Percentiles rank a stretch among this genome's conserved stretches.
These are phyloP conservation scores for Trichogramma evanescens DNA, from an alignment of 2,888 invertebrate species.

Conservation along the genomic window DNA sequence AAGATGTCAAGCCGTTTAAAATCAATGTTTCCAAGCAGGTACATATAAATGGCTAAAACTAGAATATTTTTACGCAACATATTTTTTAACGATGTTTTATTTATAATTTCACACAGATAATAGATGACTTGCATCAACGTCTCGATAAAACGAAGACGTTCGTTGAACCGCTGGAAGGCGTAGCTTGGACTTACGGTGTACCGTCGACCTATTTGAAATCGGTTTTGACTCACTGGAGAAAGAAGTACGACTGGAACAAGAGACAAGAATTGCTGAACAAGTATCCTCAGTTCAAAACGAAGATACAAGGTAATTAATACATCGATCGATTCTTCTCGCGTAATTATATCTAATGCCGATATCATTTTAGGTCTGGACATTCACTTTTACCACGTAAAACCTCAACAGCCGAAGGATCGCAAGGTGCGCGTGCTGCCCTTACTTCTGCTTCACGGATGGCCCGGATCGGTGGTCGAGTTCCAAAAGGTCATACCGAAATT, in stretches of 20 bases:
- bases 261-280: slow-evolving; percentile 66
- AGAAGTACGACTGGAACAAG: slow-evolving; percentile 65
- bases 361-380: slow-evolving; percentile 54
- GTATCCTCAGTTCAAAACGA: slow-evolving; percentile 68
- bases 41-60: background rate
- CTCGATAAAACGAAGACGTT: slow-evolving; percentile 53
- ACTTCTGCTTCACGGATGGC: slow-evolving; percentile 78
- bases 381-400: slow-evolving; percentile 68
- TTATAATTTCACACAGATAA: slow-evolving; percentile 47
- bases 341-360: too few relatives aligned
- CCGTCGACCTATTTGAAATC: slow-evolving; percentile 61
- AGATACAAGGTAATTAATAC: slow-evolving; percentile 58
- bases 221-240: slow-evolving; percentile 72
- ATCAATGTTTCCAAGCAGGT: slow-evolving; percentile 55
- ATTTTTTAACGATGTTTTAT: background rate
- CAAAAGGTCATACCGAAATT: slow-evolving; percentile 66
- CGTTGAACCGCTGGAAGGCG: slow-evolving; percentile 58
- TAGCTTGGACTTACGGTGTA: slow-evolving; percentile 75
- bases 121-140: slow-evolving; percentile 56
- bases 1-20: slow-evolving; percentile 54
- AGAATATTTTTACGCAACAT: background rate
- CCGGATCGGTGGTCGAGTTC: slow-evolving; percentile 75
- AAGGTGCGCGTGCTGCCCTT: slow-evolving; percentile 58
- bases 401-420: slow-evolving; percentile 42
- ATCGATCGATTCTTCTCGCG: too few relatives aligned